Conservation (phyloP, 2,113 vertebrate species). For the Xenus cinereus region DNA sequence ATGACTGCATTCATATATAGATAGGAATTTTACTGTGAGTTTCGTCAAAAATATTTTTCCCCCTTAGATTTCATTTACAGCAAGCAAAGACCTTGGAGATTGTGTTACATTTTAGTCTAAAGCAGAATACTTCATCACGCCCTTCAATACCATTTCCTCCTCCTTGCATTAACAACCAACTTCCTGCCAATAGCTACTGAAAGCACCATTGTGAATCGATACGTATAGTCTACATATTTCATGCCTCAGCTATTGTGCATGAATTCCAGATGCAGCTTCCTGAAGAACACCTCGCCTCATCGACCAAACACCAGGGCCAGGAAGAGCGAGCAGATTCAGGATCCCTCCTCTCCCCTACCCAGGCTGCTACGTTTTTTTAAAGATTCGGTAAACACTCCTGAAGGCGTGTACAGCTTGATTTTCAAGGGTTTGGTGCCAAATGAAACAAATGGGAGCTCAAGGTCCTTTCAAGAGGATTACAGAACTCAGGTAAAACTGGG, state of each 20-base stretch:
- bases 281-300: neutral
- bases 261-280: constrained; percentile 31
- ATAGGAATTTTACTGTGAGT: neutral
- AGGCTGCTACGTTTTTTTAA: neutral
- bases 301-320: neutral
- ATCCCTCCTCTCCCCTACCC: neutral
- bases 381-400: neutral
- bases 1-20: neutral
- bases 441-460: neutral
- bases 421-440: neutral
- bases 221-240: neutral
- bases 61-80: neutral
- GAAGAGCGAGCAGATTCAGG: neutral
- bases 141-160: neutral
- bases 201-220: neutral
- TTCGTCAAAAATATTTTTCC: neutral
- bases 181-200: constrained; percentile 6
- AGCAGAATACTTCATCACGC: neutral
- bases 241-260: neutral
- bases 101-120: neutral
- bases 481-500: neutral
- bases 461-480: neutral
- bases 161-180: neutral
- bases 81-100: neutral
- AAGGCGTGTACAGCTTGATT: neutral